phyloP scores from a whole-genome alignment of 64 coral and sea anemone genomes.

The Porites australiensis region DNA sequence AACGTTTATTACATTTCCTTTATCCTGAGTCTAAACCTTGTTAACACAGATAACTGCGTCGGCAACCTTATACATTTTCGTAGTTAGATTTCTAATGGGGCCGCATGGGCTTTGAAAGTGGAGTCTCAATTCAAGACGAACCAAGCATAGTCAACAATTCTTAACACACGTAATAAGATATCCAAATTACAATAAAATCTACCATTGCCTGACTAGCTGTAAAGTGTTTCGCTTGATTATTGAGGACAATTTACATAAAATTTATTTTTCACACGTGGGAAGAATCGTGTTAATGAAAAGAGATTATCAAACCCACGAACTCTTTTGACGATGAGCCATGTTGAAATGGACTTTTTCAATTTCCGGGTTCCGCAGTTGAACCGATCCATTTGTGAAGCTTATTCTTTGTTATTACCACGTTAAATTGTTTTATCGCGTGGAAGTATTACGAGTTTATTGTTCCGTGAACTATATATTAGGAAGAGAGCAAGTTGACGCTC shows the following conservation, averaged over 20 bases:
- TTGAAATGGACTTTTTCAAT: constrained; percentile 11
- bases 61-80: not conserved
- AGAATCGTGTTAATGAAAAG: not conserved
- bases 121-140: too few relatives aligned
- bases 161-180: not conserved
- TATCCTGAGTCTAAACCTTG: too few relatives aligned
- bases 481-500: not conserved
- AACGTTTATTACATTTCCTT: not conserved
- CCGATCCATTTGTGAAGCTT: not conserved
- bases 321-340: not conserved
- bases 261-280: not conserved
- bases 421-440: not conserved
- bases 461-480: not conserved
- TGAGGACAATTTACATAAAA: not conserved
- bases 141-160: not conserved
- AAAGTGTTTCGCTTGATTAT: not conserved
- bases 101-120: too few relatives aligned
- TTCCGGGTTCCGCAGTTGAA: not conserved
- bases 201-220: not conserved
- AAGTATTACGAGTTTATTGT: not conserved
- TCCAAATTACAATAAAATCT: not conserved
- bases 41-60: not conserved
- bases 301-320: not conserved
- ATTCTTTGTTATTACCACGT: not conserved
- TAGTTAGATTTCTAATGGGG: too few relatives aligned